These are phyloP conservation scores for Saturnia pavonia DNA, from an alignment of 2,888 invertebrate species.

Conservation along the genomic window DNA sequence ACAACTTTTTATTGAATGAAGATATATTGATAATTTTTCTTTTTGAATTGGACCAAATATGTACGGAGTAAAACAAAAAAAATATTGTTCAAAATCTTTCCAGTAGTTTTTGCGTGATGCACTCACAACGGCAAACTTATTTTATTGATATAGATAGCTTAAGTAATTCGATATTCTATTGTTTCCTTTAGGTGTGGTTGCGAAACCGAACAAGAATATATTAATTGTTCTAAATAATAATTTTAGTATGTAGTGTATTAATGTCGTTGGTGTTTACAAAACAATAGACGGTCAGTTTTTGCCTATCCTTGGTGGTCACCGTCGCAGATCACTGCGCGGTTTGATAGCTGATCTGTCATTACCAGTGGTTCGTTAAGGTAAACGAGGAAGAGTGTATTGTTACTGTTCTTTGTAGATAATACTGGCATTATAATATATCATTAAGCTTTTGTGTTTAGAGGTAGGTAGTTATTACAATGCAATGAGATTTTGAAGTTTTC, in stretches of 20 bases:
- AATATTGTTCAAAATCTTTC: no score
- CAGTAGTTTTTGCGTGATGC: no score
- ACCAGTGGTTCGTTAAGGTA: constrained; percentile 25
- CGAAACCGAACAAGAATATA: background rate
- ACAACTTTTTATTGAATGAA: no score
- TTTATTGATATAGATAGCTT: no score
- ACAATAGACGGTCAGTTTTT: constrained; percentile 52
- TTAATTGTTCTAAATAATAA: background rate
- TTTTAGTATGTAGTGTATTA: background rate
- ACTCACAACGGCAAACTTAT: no score
- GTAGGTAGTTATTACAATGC: background rate
- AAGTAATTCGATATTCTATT: background rate
- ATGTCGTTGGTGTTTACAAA: constrained; percentile 15
- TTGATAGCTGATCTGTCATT: constrained; percentile 57
- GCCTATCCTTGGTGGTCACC: constrained; percentile 64
- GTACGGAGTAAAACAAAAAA: no score
- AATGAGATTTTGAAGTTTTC: no score
- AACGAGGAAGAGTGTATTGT: constrained; percentile 49
- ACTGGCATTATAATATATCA: background rate
- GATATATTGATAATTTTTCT: no score
- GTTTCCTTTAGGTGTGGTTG: background rate
- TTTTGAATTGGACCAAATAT: no score
- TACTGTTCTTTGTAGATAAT: background rate
- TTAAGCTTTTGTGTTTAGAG: background rate
- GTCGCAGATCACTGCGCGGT: constrained; percentile 57